Evolutionary conservation across 2,888 invertebrate species (phyloP), one percentile per base, ranked within the genome.

Genomic region (Apocheima hispidaria): DNA sequence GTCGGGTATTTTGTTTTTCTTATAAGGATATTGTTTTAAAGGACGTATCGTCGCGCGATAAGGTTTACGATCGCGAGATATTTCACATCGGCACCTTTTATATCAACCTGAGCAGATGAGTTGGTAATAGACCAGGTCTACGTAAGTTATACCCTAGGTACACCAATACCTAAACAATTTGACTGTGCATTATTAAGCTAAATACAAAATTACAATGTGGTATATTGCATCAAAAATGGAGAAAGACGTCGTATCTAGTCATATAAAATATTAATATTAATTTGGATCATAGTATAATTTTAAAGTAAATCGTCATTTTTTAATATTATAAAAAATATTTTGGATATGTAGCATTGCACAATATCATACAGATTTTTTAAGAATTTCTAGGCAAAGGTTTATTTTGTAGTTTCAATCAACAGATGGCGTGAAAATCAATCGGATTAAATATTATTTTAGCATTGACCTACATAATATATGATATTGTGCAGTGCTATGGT

Each of bases 131-230:
- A 1, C 7, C 14, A 28, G 16, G 44, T 14, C 2, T 7, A 26
- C 43, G 4, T 4, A 16, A 6, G 7, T 21, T 14, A 20, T 30
- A 36, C 50, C 60, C 68, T 75, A 75, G 76, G 77, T 79, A 80
- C 71, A 72, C 44, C 63, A 74, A 79, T 79, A 79, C 75, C 76
- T 73, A 71, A 58, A 77, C 16, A 28, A 20, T n/a, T n/a, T n/a
- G n/a, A n/a, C 18, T 7, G 86, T 87, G 88, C 86, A 82, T 73
- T 46, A 71, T 53, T 54, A 83, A 84, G 82, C 83, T 80, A 81
- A 73, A 65, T 77, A 78, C 65, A 66, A 66, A 65, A 66, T 59
- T 62, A 23, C 43, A 56, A 68, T 71, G 59, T 70, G 59, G 68
- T 81, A 83, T 70, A 82, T 75, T 69, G 73, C 75, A 67, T 83